Conservation (phyloP, 2,113 vertebrate genomes). For the Chelonoidis abingdonii region DNA sequence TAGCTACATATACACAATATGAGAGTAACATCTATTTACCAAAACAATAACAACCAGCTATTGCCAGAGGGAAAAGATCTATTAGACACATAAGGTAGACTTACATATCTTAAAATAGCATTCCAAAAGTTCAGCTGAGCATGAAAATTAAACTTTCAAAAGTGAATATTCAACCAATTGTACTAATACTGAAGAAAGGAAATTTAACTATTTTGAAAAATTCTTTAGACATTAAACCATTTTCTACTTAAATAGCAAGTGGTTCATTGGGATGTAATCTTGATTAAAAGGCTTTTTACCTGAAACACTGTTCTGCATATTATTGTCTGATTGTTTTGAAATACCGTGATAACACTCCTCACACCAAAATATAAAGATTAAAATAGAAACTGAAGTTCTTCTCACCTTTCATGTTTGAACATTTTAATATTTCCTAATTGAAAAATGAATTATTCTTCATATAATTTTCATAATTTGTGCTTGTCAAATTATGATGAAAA, state of each 20-base stretch:
- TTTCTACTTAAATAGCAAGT: conserved; percentile 5
- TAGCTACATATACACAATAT: not conserved
- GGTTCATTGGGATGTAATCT: not conserved
- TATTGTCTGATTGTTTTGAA: not conserved
- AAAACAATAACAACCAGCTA: not conserved
- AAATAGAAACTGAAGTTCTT: not conserved
- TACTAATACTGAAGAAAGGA: not conserved
- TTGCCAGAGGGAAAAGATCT: conserved; percentile 19
- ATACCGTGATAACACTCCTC: not conserved
- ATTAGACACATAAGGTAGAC: not conserved
- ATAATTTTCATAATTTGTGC: not conserved
- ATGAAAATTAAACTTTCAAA: conserved; percentile 69
- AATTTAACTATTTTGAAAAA: conserved; percentile 30
- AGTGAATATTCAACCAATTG: conserved; percentile 57
- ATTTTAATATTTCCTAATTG: not conserved
- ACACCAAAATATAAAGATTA: not conserved
- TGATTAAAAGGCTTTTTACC: not conserved
- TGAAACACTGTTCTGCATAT: not conserved
- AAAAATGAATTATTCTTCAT: not conserved
- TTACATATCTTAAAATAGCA: conserved; percentile 48
- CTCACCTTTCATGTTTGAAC: not conserved
- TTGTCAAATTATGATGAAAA: not conserved
- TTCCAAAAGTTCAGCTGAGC: conserved; percentile 68
- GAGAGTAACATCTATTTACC: not conserved
- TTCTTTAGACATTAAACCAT: conserved; percentile 40